Evolutionary conservation across 2,113 vertebrate genomes (phyloP).

Genomic region (Psilopogon haemacephalus): DNA sequence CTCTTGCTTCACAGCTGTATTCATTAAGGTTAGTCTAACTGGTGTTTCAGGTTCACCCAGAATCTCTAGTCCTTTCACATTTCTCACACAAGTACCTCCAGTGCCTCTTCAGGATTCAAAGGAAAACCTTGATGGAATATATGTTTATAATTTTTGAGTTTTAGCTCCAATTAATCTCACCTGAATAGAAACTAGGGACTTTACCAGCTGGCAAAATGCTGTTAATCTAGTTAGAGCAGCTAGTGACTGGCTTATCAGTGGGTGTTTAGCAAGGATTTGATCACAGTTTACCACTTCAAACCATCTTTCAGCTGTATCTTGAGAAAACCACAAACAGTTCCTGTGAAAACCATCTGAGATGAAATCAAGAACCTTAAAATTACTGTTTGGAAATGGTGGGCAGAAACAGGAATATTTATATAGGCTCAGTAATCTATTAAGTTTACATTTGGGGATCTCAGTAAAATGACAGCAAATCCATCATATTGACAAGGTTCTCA

Average conservation of each 20-base stretch:
- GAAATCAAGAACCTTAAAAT: background rate
- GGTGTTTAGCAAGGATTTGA: background rate
- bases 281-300: background rate
- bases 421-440: background rate
- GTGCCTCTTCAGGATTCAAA: background rate
- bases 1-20: constrained; percentile 38
- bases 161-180: background rate
- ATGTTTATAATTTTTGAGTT: background rate
- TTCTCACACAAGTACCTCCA: background rate
- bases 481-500: background rate
- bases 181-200: background rate
- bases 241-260: background rate
- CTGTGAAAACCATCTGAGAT: background rate
- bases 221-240: background rate
- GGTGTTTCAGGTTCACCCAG: constrained; percentile 39
- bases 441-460: background rate
- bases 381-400: background rate
- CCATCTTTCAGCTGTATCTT: background rate
- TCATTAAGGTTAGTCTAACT: constrained; percentile 8
- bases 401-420: background rate
- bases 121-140: background rate
- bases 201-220: background rate
- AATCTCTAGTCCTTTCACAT: background rate
- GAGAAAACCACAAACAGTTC: background rate
- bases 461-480: background rate